Evolutionary conservation across 2,113 vertebrate species (phyloP).

Genomic region (Oreochromis tanganicae): DNA sequence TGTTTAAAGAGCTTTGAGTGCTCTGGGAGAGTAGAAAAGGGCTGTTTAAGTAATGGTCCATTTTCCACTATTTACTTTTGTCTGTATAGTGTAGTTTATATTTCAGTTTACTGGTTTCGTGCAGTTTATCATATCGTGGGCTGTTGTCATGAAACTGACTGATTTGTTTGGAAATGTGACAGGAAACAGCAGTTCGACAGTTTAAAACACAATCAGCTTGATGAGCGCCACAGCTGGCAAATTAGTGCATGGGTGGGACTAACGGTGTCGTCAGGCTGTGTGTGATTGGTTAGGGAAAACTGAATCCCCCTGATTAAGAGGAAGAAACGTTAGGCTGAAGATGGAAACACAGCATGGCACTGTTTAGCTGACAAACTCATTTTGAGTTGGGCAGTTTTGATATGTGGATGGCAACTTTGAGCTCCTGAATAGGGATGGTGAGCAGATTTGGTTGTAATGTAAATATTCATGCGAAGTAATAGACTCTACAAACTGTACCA

Average conservation of each 20-base stretch:
- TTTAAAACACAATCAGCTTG: background rate
- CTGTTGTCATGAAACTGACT: background rate
- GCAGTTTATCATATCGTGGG: background rate
- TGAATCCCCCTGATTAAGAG: background rate
- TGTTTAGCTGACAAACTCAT: background rate
- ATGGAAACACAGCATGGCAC: fast-evolving
- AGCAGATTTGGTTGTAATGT: background rate
- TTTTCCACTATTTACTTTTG: background rate
- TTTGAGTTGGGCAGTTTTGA: background rate
- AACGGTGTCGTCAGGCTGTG: background rate
- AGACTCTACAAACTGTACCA: background rate
- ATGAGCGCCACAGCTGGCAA: background rate
- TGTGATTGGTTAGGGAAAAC: background rate
- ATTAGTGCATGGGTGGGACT: background rate
- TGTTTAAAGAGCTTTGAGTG: no score
- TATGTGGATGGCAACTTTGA: background rate
- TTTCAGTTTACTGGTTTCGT: background rate
- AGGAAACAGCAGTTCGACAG: background rate
- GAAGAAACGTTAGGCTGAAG: background rate
- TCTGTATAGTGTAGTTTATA: background rate
- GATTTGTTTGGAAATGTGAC: background rate
- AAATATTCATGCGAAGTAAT: background rate
- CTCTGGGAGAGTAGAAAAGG: no score
- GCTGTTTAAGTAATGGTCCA: no score
- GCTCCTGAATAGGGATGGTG: background rate